Percentiles rank a stretch among this genome's conserved stretches.
These are phyloP conservation scores for Gallirallus australis DNA, from an alignment of 2,797 vertebrate species.

Conservation along the genomic window DNA sequence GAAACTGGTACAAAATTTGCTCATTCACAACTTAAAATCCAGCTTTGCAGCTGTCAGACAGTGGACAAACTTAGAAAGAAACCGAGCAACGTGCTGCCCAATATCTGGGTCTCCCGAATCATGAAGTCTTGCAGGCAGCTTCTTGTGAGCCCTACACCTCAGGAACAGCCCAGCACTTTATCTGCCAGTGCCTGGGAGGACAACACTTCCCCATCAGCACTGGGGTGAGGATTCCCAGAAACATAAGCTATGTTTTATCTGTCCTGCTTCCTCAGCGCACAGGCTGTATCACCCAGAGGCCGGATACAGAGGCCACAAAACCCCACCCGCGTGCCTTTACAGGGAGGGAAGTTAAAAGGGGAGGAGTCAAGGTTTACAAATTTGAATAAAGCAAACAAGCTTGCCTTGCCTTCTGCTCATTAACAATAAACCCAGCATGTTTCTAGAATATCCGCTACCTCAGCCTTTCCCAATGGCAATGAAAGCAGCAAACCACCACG, in stretches of 20 bases:
- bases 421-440: neutral
- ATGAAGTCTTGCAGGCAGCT: neutral
- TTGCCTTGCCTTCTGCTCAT: neutral
- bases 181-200: constrained; percentile 7
- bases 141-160: neutral
- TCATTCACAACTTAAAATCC: neutral
- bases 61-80: neutral
- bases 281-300: neutral
- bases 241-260: constrained; percentile 4
- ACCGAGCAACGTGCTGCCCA: neutral
- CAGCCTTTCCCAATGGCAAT: neutral
- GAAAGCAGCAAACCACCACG: neutral
- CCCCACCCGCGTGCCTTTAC: neutral
- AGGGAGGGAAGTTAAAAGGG: neutral
- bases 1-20: neutral
- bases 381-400: constrained; percentile 11
- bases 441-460: neutral
- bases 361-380: neutral
- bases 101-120: neutral
- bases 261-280: constrained; percentile 16
- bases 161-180: constrained; percentile 30
- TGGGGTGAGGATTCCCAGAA: constrained; percentile 71
- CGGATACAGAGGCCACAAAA: constrained; percentile 55
- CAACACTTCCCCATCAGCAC: constrained; percentile 19
- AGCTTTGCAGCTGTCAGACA: neutral